Base-by-base conservation (phyloP, 2,113 vertebrate genomes). In the Meleagris gallopavo region DNA sequence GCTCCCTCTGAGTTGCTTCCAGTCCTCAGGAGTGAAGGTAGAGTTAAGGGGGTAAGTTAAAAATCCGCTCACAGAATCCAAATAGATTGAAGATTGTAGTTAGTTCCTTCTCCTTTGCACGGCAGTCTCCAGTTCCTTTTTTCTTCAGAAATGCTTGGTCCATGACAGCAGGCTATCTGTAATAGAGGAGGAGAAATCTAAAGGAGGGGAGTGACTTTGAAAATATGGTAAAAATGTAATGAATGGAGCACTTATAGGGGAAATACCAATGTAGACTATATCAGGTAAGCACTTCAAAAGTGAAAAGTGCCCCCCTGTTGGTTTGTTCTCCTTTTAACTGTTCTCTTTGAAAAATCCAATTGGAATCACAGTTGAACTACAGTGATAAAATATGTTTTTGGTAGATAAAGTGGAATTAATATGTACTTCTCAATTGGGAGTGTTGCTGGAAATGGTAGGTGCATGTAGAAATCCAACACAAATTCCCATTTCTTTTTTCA, bases 381-480 rank as follows among this genome's bases (percentile, higher is more conserved):
- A 0, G 0, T 76, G 83, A 90, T 93, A 90, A 93, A 92, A 78
- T 71, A 71, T 70, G 55, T 0, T 95, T 95, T 94, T 93, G 57
- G 48, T 78, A 88, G 91, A 93, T 94, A 84, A 91, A 94, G 58
- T 86, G 91, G 88, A 93, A 95, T 88, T 90, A 95, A 91, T 83
- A 89, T 52, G 45, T 36, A 52, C 80, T 62, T 86, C 95, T 43
- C 89, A 77, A 69, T 67, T 74, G 72, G 27, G 60, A 83, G 52
- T 67, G 22, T 90, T 88, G 69, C 69, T 93, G 89, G 83, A 81
- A 94, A 65, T 93, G 74, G 69, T 34, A 78, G 85, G 40, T 0
- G 0, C 11, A 1, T 48, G 22, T 72, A 72, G 76, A 80, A 95
- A 82, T 24, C 36, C 36, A 95, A 95, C 79, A 84, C 76, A 88